phyloP scores from a whole-genome alignment of 2,888 invertebrate species.

The Tillus elongatus region DNA sequence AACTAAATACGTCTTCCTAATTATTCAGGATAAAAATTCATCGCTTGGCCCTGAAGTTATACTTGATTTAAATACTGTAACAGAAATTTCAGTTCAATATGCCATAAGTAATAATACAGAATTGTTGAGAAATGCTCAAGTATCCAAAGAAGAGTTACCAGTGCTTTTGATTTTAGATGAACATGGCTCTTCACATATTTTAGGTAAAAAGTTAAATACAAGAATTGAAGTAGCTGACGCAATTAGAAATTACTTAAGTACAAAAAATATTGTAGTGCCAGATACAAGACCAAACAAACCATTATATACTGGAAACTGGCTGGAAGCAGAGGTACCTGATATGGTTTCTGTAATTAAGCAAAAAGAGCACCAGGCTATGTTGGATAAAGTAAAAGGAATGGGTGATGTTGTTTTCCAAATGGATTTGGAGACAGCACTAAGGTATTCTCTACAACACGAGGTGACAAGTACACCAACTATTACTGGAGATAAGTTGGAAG shows the following conservation, averaged over 20 bases:
- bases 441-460: conserved; percentile 75
- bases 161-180: conserved; percentile 46
- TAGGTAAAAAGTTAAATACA: conserved; percentile 25
- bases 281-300: conserved; percentile 19
- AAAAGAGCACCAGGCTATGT: conserved; percentile 29
- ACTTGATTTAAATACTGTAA: conserved; percentile 54
- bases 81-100: conserved; percentile 50
- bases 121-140: conserved; percentile 43
- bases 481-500: conserved; percentile 59
- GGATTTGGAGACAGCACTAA: conserved; percentile 82
- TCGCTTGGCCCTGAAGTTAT: conserved; percentile 56
- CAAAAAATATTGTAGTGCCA: conserved; percentile 30
- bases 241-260: conserved; percentile 47
- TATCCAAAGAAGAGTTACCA: conserved; percentile 48
- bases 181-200: background rate
- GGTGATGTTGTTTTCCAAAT: conserved; percentile 66
- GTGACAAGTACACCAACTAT: conserved; percentile 63
- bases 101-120: conserved; percentile 48
- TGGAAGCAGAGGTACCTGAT: conserved; percentile 36
- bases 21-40: conserved; percentile 57
- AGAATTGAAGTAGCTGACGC: conserved; percentile 43
- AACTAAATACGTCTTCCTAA: conserved; percentile 51
- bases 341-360: conserved; percentile 28
- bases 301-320: conserved; percentile 37
- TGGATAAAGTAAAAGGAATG: conserved; percentile 35